Base-by-base conservation (phyloP, 2,888 invertebrate genomes). In the Byasa hedistus region DNA sequence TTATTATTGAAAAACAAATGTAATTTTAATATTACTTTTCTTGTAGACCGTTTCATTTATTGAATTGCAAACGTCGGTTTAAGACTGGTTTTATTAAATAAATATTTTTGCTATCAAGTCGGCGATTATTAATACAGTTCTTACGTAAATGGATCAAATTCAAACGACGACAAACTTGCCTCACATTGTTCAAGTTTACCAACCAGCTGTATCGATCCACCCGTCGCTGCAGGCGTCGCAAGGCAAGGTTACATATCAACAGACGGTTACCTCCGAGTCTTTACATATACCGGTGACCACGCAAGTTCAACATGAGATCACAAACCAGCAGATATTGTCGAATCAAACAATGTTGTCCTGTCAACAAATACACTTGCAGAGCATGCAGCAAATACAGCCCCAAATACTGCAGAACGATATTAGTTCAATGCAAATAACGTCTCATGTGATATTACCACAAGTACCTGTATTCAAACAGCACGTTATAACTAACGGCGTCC, bases 271-370 rank as follows among this genome's bases (percentile, higher is more conserved):
- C 44, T 80, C 85, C 0, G 85, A 87, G 44, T 76, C 85, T 0
- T 70, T 87, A 10, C 84, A 86, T 22, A 76, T 88, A 68, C 86
- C 88, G 0, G 77, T 83, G 1, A 71, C 85, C 0, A 75, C 84
- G 5, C 72, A 73, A 10, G 69, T 73, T 5, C 79, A 83, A 54
- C 73, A 77, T 17, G 78, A 86, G 48, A 80, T 83, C 15, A 81
- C 83, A 22, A 85, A 79, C 51, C 79, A 76, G 24, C 75, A 77
- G 22, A 71, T 80, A 36, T 78, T 87, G 68, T 77, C 85, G 70
- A 86, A 85, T 68, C 84, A 86, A 68, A 80, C 89, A 36, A 82
- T 89, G 0, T 83, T 90, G 86, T 86, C 89, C 0, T 88, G 87
- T 68, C 86, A 86, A 68, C 89, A 86, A 72, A 74, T 79, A 2